phyloP scores from a whole-genome alignment of 2,113 vertebrate species.

The Poecilia latipinna region DNA sequence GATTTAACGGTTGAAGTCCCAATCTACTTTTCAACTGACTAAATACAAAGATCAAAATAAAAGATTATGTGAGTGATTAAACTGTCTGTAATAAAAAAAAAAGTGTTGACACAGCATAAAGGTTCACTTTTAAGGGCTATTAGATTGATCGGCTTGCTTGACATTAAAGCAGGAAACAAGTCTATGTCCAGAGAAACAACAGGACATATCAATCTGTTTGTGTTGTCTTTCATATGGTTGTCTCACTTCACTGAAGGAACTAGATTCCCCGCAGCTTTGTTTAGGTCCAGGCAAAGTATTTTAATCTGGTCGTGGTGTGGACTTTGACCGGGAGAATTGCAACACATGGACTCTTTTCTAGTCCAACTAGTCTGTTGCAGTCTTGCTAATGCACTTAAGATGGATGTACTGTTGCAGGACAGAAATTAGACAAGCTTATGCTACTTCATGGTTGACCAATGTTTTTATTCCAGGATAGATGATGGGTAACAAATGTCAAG shows the following conservation, averaged over 20 bases:
- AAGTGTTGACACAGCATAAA: no score
- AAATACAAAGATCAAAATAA: no score
- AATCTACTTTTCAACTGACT: no score
- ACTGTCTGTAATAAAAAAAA: no score
- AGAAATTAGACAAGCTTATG: not conserved
- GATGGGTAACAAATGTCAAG: not conserved
- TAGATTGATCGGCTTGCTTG: no score
- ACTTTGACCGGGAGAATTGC: slow-evolving; percentile 7
- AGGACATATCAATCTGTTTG: no score
- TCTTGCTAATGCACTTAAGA: not conserved
- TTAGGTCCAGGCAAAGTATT: not conserved
- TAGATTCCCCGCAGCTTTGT: not conserved
- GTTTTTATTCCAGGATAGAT: not conserved
- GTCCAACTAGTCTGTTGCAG: not conserved
- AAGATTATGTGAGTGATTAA: no score
- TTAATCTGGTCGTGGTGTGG: not conserved
- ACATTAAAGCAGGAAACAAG: no score
- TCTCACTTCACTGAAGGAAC: not conserved
- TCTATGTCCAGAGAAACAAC: no score
- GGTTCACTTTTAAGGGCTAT: no score
- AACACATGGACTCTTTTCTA: not conserved
- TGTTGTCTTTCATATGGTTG: not conserved
- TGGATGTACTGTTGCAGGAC: not conserved
- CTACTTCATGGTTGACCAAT: not conserved
- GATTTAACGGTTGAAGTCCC: not conserved